These are phyloP conservation scores for Harpalus rubripes DNA, from an alignment of 2,888 invertebrate species.

Conservation along the genomic window DNA sequence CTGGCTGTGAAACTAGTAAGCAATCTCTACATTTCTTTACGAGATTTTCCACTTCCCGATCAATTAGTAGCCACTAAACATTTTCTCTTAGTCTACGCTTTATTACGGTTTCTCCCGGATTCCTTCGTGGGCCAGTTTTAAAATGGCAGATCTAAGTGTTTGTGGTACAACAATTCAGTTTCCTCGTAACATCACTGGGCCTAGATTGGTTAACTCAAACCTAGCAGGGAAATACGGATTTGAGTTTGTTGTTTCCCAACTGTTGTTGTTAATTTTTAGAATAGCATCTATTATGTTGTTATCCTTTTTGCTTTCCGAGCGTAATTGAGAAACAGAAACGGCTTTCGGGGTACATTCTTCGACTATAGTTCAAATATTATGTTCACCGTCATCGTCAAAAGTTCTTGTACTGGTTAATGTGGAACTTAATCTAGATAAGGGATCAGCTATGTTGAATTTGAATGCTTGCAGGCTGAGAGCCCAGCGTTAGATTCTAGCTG, in stretches of 20 bases:
- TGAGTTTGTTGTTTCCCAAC: slow-evolving; percentile 68
- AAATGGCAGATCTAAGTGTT: slow-evolving; percentile 58
- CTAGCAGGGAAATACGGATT: slow-evolving; percentile 52
- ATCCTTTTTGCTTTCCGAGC: slow-evolving; percentile 47
- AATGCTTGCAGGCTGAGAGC: slow-evolving; percentile 70
- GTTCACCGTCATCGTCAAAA: slow-evolving; percentile 62
- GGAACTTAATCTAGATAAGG: slow-evolving; percentile 69
- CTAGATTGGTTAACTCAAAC: slow-evolving; percentile 69
- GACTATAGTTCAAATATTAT: not conserved
- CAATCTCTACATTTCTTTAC: slow-evolving; percentile 58
- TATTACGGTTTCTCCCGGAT: slow-evolving; percentile 70
- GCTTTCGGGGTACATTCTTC: not conserved
- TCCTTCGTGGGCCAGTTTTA: slow-evolving; percentile 70
- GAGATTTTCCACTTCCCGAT: slow-evolving; percentile 49
- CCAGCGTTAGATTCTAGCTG: slow-evolving; percentile 70
- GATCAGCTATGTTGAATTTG: slow-evolving; percentile 71
- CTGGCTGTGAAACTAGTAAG: slow-evolving; percentile 41
- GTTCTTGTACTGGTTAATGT: slow-evolving; percentile 52
- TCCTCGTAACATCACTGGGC: slow-evolving; percentile 68
- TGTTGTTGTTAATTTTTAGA: slow-evolving; percentile 60
- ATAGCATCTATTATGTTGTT: slow-evolving; percentile 61
- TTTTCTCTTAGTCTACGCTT: slow-evolving; percentile 69
- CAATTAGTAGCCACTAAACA: slow-evolving; percentile 70
- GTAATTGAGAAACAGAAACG: slow-evolving; percentile 17
- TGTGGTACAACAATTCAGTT: slow-evolving; percentile 69